phyloP scores from a whole-genome alignment of 2,888 invertebrate genomes.

The Cantharis rufa region DNA sequence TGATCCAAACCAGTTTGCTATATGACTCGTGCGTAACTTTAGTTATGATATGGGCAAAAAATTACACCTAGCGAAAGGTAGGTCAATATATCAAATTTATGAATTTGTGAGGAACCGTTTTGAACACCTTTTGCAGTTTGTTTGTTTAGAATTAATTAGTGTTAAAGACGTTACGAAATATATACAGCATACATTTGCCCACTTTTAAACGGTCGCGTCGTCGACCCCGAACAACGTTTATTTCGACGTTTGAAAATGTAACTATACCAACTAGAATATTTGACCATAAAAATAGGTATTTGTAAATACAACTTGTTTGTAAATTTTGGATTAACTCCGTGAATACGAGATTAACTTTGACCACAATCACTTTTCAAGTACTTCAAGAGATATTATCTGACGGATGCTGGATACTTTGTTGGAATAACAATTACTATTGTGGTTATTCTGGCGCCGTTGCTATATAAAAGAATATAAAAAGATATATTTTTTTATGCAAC shows the following conservation, averaged over 20 bases:
- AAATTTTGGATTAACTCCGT: constrained; percentile 29
- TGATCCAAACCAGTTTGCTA: constrained; percentile 22
- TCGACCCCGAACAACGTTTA: neutral
- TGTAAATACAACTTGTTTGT: constrained; percentile 15
- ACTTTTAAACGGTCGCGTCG: neutral
- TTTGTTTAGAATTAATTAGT: constrained; percentile 29
- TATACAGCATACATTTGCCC: neutral
- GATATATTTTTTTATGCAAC: neutral
- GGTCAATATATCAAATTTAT: constrained; percentile 33
- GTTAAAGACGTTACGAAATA: constrained; percentile 23
- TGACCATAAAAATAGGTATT: neutral
- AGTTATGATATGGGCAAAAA: constrained; percentile 14
- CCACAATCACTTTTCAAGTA: constrained; percentile 32
- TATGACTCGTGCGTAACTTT: constrained; percentile 32
- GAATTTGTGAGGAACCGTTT: constrained; percentile 24
- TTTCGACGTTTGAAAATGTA: neutral
- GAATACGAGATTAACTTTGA: constrained; percentile 35
- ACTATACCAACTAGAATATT: neutral
- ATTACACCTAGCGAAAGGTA: constrained; percentile 10
- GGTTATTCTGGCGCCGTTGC: constrained; percentile 31
- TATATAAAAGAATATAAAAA: neutral
- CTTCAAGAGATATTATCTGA: constrained; percentile 34
- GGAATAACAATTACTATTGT: constrained; percentile 32
- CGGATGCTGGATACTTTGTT: constrained; percentile 35
- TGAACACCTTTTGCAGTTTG: constrained; percentile 22